Percentiles rank a stretch among this genome's conserved stretches.
Conservation (phyloP, 2,113 vertebrate genomes). For the Microtus pennsylvanicus region DNA sequence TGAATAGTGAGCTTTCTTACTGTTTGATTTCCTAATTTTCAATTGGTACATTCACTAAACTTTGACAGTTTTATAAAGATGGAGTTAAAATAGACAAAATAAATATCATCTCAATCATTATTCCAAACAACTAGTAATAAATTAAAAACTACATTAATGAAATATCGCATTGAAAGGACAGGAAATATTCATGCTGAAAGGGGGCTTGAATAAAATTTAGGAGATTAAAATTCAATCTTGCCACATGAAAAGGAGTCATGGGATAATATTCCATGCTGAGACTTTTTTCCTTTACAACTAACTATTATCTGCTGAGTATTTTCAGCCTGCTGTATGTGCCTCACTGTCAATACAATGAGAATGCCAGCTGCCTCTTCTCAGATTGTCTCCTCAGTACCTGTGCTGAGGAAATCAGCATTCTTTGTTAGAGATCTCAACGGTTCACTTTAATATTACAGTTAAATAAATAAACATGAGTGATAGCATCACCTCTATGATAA, state of each 20-base stretch:
- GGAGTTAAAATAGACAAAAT: conserved; percentile 4
- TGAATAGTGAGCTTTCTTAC: background rate
- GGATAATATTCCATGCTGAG: conserved; percentile 49
- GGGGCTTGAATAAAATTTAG: conserved; percentile 24
- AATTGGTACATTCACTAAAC: background rate
- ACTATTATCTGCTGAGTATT: conserved; percentile 49
- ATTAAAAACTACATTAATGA: background rate
- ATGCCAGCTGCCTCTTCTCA: background rate
- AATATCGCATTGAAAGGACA: conserved; percentile 1
- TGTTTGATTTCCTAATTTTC: background rate
- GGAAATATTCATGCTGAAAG: conserved; percentile 40
- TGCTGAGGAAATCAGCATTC: conserved; percentile 43
- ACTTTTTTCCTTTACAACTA: background rate
- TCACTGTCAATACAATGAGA: conserved; percentile 4
- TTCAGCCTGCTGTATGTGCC: background rate
- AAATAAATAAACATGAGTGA: conserved; percentile 38
- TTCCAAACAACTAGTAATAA: conserved; percentile 15
- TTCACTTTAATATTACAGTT: conserved; percentile 47
- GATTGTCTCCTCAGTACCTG: conserved; percentile 14
- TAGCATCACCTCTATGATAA: conserved; percentile 47
- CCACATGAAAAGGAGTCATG: background rate
- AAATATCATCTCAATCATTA: conserved; percentile 26
- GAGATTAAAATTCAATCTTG: background rate
- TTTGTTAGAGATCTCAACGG: conserved; percentile 49
- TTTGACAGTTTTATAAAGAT: background rate